These are phyloP conservation scores for Notospermus geniculatus DNA, from an alignment of 1,140 invertebrate species.

Conservation along the genomic window DNA sequence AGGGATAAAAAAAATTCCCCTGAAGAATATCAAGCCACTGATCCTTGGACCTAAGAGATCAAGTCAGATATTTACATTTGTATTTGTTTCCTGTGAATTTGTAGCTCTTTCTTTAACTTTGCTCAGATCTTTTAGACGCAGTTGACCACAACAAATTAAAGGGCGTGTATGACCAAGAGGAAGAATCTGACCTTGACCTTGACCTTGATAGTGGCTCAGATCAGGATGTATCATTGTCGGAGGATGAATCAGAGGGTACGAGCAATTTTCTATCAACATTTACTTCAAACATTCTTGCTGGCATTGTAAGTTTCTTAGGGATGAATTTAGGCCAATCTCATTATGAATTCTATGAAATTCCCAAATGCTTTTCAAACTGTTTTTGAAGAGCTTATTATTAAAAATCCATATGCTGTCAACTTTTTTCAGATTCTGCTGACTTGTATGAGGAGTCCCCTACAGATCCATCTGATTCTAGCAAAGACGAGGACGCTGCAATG, in stretches of 20 bases:
- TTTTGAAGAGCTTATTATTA: too few species aligned
- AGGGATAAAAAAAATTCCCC: too few species aligned
- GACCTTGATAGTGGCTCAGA: conserved; percentile 43
- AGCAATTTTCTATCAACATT: too few species aligned
- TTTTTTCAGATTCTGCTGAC: neutral
- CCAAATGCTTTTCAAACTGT: too few species aligned
- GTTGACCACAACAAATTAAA: conserved; percentile 72
- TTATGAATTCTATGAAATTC: too few species aligned
- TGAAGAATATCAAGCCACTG: too few species aligned
- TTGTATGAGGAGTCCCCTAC: neutral
- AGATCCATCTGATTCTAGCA: too few species aligned
- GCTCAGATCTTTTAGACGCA: conserved; percentile 72
- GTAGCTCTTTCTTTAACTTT: conserved; percentile 13
- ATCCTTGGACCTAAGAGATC: conserved; percentile 66
- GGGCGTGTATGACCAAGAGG: conserved; percentile 56
- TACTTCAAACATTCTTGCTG: too few species aligned
- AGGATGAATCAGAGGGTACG: conserved; percentile 67
- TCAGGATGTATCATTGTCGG: conserved; percentile 64
- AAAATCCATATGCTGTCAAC: too few species aligned
- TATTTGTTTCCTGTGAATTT: neutral
- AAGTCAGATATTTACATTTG: conserved; percentile 65
- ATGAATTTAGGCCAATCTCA: too few species aligned
- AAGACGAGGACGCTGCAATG: neutral
- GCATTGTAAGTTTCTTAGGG: too few species aligned
- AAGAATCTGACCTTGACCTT: too few species aligned